phyloP scores from a whole-genome alignment of 1,140 invertebrate species.

The Tetramorium parvispinum region DNA sequence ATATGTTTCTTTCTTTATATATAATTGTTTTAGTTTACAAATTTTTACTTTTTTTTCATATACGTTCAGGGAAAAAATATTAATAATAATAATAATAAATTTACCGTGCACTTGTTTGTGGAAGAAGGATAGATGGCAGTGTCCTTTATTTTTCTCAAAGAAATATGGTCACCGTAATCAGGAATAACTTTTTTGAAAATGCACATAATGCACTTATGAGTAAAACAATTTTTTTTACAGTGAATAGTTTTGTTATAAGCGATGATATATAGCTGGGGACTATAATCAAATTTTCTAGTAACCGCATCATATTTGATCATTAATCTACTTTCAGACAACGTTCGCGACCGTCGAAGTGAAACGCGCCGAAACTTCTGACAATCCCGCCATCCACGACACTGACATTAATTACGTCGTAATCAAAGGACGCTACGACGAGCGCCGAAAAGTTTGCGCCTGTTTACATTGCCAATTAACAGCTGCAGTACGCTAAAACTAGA shows the following conservation, averaged over 20 bases:
- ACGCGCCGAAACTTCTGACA: constrained; percentile 54
- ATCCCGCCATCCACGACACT: constrained; percentile 44
- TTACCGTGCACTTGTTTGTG: no score
- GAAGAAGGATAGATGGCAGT: no score
- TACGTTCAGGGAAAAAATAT: no score
- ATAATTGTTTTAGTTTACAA: no score
- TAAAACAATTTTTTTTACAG: not conserved
- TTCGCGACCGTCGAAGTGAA: constrained; percentile 45
- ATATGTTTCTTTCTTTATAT: no score
- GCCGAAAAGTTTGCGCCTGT: constrained; percentile 58
- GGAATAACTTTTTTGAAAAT: not conserved
- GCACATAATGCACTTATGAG: not conserved
- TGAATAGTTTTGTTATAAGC: not conserved
- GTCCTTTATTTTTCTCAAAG: no score
- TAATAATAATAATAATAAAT: no score
- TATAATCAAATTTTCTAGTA: constrained; percentile 31
- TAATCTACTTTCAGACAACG: constrained; percentile 55
- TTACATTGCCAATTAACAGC: constrained; percentile 56
- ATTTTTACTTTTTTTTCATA: no score
- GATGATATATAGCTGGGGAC: not conserved
- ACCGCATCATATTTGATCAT: constrained; percentile 54
- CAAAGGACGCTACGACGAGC: constrained; percentile 49
- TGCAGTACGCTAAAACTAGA: constrained; percentile 32
- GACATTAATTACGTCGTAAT: constrained; percentile 59
- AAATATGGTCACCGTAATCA: not conserved